Conservation (phyloP, 2,888 invertebrate genomes). For the Leptinotarsa peninsularis region DNA sequence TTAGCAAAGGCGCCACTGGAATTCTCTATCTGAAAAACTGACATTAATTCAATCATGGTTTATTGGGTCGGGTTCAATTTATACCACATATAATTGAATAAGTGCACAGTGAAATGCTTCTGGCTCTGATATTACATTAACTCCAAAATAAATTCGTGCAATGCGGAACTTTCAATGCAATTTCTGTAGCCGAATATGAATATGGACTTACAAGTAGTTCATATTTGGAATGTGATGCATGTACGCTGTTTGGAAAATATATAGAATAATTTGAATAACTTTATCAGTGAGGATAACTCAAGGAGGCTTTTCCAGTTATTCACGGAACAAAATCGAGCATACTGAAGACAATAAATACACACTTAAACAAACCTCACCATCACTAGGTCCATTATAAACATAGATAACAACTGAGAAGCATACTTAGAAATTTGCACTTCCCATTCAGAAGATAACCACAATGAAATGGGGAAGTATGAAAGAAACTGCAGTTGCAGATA, state of each 20-base stretch:
- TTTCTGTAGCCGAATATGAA: constrained; percentile 3
- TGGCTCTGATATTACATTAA: neutral
- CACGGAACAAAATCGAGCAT: no score
- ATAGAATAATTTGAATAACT: constrained; percentile 1
- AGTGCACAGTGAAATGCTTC: constrained; percentile 10
- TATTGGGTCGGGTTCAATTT: neutral
- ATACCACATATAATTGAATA: neutral
- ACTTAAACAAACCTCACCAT: no score
- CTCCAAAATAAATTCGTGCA: constrained; percentile 15
- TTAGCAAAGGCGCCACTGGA: no score
- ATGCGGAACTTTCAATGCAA: constrained; percentile 7
- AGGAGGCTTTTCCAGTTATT: no score
- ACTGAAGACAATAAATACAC: no score
- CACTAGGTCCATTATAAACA: no score
- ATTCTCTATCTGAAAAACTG: no score
- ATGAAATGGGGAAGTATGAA: no score
- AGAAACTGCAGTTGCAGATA: no score
- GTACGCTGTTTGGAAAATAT: constrained; percentile 2
- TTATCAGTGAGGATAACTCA: neutral
- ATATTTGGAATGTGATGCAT: constrained; percentile 17
- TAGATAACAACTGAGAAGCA: no score
- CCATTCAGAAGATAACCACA: no score
- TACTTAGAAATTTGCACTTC: no score
- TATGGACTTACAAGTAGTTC: constrained; percentile 11
- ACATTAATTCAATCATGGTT: neutral